Percentiles rank a stretch among this genome's conserved stretches.
phyloP scores from a whole-genome alignment of 2,888 invertebrate genomes.

The Cheilosia vernalis region DNA sequence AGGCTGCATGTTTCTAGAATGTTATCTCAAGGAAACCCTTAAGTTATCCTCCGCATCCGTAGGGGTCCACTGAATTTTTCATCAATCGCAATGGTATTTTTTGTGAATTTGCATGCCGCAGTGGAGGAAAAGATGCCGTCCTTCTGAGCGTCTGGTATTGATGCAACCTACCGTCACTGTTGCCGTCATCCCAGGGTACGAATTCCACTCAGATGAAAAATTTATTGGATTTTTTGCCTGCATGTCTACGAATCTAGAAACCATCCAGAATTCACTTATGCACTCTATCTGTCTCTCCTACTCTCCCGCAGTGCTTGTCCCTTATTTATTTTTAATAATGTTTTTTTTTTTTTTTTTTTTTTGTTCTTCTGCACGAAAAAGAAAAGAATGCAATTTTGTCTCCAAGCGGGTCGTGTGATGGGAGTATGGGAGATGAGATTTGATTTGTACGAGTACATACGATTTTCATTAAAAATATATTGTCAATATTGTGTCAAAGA shows the following conservation, averaged over 20 bases:
- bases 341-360: conserved; percentile 45
- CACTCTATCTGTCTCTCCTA: conserved; percentile 18
- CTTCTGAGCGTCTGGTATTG: conserved; percentile 51
- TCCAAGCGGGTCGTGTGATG: conserved; percentile 18
- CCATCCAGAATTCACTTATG: conserved; percentile 60
- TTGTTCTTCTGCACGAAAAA: conserved; percentile 22
- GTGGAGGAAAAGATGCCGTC: conserved; percentile 38
- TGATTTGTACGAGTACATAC: conserved; percentile 66
- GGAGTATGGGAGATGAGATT: conserved; percentile 60
- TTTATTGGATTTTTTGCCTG: conserved; percentile 69
- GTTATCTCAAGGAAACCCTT: conserved; percentile 17
- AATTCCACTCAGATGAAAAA: conserved; percentile 68
- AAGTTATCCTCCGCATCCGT: conserved; percentile 19
- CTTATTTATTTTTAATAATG: conserved; percentile 72
- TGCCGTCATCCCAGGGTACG: conserved; percentile 27
- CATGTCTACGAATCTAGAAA: conserved; percentile 60
- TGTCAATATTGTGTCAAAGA: conserved; percentile 67
- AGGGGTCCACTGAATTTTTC: conserved; percentile 65
- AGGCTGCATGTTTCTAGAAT: conserved; percentile 4
- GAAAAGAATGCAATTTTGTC: conserved; percentile 70
- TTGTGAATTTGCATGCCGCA: conserved; percentile 67
- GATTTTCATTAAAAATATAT: conserved; percentile 71
- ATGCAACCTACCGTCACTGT: conserved; percentile 47
- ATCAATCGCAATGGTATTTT: conserved; percentile 68
- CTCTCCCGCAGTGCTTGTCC: conserved; percentile 30